Evolutionary conservation across 2,113 vertebrate genomes (phyloP).

Genomic region (Heptranchias perlo): DNA sequence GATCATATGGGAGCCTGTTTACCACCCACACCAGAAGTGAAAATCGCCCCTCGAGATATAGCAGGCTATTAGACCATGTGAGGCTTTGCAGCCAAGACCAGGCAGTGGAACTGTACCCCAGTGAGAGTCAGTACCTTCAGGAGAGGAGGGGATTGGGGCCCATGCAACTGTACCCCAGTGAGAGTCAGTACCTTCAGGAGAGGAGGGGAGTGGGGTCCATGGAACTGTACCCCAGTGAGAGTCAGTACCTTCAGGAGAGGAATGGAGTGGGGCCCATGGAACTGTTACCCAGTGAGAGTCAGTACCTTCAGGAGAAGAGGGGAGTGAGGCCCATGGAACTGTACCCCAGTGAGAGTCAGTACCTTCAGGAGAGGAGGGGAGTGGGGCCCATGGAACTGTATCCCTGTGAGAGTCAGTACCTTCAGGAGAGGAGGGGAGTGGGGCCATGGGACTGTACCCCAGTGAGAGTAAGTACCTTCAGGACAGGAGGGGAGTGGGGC

Average conservation of each 20-base stretch:
- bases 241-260: neutral
- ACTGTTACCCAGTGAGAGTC: neutral
- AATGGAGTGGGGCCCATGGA: too few relatives aligned
- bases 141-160: neutral
- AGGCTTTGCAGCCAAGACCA: neutral
- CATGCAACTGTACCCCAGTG: neutral
- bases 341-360: neutral
- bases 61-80: neutral
- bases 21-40: neutral
- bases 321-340: too few relatives aligned
- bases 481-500: neutral
- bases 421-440: neutral
- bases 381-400: too few relatives aligned
- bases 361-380: too few relatives aligned
- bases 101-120: neutral
- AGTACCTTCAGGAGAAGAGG: neutral
- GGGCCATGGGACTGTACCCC: too few relatives aligned
- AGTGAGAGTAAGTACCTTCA: neutral
- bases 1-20: neutral
- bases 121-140: neutral
- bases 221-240: too few relatives aligned
- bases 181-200: neutral
- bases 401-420: too few relatives aligned
- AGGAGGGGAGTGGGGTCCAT: too few relatives aligned
- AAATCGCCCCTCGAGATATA: neutral